Evolutionary conservation across 2,888 invertebrate genomes (phyloP).

Genomic region (Troilus luridus): DNA sequence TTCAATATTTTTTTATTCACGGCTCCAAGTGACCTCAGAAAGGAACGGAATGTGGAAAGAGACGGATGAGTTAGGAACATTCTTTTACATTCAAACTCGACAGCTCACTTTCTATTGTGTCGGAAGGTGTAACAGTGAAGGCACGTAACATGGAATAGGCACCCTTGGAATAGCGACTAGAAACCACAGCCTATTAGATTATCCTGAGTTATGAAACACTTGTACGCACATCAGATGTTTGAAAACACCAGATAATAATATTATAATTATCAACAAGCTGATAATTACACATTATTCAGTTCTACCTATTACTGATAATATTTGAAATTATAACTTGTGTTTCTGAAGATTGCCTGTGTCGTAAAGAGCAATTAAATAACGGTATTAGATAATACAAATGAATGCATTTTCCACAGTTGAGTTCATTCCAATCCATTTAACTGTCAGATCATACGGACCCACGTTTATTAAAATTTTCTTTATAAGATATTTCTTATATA

Average conservation of each 20-base stretch:
- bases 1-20: background rate
- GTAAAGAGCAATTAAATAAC: too few species aligned
- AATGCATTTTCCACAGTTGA: too few species aligned
- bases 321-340: too few species aligned
- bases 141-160: background rate
- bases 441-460: too few species aligned
- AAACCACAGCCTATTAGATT: background rate
- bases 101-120: conserved; percentile 33
- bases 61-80: background rate
- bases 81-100: background rate
- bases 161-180: background rate
- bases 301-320: too few species aligned
- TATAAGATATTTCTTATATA: too few species aligned
- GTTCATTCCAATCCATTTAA: too few species aligned
- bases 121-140: background rate
- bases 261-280: background rate
- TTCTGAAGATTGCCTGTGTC: too few species aligned
- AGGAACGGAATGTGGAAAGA: conserved; percentile 19
- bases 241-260: background rate
- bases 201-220: background rate
- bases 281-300: background rate
- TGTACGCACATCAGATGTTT: background rate
- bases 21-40: background rate
- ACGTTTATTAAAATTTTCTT: too few species aligned
- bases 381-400: too few species aligned